Conservation (phyloP, 2,797 vertebrate species). For the Hypotaenidia philippensis region DNA sequence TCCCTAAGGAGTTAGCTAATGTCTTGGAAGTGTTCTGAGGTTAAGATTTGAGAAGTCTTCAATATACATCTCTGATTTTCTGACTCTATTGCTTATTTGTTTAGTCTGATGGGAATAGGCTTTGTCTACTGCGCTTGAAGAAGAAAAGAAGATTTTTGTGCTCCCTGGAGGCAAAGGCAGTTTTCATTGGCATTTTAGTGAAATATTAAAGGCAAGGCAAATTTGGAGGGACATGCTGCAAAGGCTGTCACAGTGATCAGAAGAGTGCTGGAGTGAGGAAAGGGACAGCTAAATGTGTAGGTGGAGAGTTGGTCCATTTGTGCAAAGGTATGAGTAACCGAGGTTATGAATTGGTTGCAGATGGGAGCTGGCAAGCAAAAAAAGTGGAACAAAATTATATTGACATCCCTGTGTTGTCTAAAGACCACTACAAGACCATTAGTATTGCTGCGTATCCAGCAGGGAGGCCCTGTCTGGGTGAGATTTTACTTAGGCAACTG, state of each 20-base stretch:
- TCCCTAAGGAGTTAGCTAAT: slow-evolving; percentile 68
- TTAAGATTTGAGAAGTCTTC: slow-evolving; percentile 59
- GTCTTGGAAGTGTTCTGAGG: slow-evolving; percentile 46
- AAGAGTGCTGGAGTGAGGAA: slow-evolving; percentile 79
- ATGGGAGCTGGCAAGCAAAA: slow-evolving; percentile 83
- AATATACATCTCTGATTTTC: slow-evolving; percentile 63
- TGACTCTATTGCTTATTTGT: slow-evolving; percentile 72
- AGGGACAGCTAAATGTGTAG: slow-evolving; percentile 74
- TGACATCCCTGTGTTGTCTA: slow-evolving; percentile 80
- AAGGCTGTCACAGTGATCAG: slow-evolving; percentile 85
- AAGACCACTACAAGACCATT: slow-evolving; percentile 77
- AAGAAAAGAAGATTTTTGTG: slow-evolving; percentile 58
- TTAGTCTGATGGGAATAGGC: slow-evolving; percentile 74
- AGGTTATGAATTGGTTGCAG: slow-evolving; percentile 84
- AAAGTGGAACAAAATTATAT: slow-evolving; percentile 87
- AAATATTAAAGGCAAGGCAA: slow-evolving; percentile 89
- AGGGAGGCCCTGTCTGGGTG: slow-evolving; percentile 73
- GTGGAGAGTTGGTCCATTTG: slow-evolving; percentile 66
- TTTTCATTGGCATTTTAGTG: slow-evolving; percentile 84
- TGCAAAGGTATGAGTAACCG: slow-evolving; percentile 81
- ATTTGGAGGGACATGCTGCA: slow-evolving; percentile 81
- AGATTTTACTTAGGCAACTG: slow-evolving; percentile 81
- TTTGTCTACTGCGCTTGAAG: slow-evolving; percentile 64
- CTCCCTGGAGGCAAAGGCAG: slow-evolving; percentile 74
- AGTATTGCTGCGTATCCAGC: slow-evolving; percentile 72